A percentile compares a stretch with the other conserved stretches of the same genome.
These are phyloP conservation scores for Gymnocheta viridis DNA, from an alignment of 2,888 invertebrate species.

Conservation along the genomic window DNA sequence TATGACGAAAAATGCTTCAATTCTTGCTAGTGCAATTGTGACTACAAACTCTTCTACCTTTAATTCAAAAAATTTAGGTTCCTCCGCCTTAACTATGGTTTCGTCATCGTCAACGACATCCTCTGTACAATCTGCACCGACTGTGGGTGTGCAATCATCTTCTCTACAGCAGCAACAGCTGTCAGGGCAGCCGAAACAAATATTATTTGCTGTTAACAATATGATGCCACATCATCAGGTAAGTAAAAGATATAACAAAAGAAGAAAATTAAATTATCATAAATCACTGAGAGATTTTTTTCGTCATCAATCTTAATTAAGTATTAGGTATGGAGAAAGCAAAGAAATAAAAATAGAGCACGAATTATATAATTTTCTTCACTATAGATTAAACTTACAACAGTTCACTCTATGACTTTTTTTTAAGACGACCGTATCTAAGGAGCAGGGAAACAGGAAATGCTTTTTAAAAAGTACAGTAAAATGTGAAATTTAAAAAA, in stretches of 20 bases:
- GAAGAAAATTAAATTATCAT: neutral
- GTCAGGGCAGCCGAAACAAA: slow-evolving; percentile 75
- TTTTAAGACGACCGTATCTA: too few species aligned
- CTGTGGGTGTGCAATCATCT: slow-evolving; percentile 73
- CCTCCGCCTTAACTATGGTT: slow-evolving; percentile 38
- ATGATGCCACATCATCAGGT: slow-evolving; percentile 79
- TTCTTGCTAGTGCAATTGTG: slow-evolving; percentile 71
- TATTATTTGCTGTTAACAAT: slow-evolving; percentile 79
- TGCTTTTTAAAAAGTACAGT: too few species aligned
- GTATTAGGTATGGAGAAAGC: too few species aligned
- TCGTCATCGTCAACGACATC: slow-evolving; percentile 57
- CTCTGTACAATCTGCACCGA: slow-evolving; percentile 76
- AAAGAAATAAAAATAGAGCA: too few species aligned
- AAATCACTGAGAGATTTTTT: too few species aligned
- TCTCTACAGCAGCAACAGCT: slow-evolving; percentile 66
- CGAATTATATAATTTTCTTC: too few species aligned
- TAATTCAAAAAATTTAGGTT: slow-evolving; percentile 62
- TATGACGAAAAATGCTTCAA: slow-evolving; percentile 70
- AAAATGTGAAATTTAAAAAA: too few species aligned
- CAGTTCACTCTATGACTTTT: too few species aligned
- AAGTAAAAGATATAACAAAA: slow-evolving; percentile 51
- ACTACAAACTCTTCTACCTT: slow-evolving; percentile 65
- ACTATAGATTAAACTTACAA: too few species aligned
- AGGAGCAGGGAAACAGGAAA: too few species aligned
- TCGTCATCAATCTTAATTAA: too few species aligned